Percentiles rank a stretch among this genome's conserved stretches.
Conservation (phyloP, 2,888 invertebrate genomes). For the Parnassius orleans region DNA sequence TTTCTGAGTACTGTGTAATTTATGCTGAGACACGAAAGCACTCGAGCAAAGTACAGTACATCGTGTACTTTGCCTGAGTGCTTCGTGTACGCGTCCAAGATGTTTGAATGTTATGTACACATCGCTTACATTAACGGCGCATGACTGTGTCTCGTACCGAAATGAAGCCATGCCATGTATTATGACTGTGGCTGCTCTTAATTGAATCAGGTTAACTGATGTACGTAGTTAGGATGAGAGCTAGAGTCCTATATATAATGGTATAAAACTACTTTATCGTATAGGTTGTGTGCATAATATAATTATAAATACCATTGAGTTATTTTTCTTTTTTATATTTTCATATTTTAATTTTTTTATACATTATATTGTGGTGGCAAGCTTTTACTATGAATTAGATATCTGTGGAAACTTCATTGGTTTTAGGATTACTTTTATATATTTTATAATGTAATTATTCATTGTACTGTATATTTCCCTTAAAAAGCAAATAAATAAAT, state of each 20-base stretch:
- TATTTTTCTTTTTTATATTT: no score
- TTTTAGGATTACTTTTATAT: no score
- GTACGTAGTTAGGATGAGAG: not conserved
- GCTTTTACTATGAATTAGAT: no score
- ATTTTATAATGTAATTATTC: no score
- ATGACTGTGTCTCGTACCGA: not conserved
- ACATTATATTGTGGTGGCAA: no score
- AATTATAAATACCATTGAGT: no score
- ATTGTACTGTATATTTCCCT: no score
- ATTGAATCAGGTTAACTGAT: conserved; percentile 9
- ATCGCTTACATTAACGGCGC: conserved; percentile 8
- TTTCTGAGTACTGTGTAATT: conserved; percentile 15
- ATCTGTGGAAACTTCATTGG: no score
- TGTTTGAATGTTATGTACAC: conserved; percentile 6
- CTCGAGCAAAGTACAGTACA: conserved; percentile 22
- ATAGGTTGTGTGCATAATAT: not conserved
- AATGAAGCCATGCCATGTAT: not conserved
- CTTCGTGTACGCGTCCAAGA: conserved; percentile 16
- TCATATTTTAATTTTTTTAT: no score
- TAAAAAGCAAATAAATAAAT: no score
- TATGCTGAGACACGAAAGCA: conserved; percentile 25
- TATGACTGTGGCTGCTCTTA: conserved; percentile 3
- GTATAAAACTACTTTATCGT: not conserved
- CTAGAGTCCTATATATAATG: not conserved
- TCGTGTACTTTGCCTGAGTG: conserved; percentile 15